Percentiles rank a stretch among this genome's conserved stretches.
These are phyloP conservation scores for Cheumatopsyche charites DNA, from an alignment of 1,140 invertebrate species.

Conservation along the genomic window DNA sequence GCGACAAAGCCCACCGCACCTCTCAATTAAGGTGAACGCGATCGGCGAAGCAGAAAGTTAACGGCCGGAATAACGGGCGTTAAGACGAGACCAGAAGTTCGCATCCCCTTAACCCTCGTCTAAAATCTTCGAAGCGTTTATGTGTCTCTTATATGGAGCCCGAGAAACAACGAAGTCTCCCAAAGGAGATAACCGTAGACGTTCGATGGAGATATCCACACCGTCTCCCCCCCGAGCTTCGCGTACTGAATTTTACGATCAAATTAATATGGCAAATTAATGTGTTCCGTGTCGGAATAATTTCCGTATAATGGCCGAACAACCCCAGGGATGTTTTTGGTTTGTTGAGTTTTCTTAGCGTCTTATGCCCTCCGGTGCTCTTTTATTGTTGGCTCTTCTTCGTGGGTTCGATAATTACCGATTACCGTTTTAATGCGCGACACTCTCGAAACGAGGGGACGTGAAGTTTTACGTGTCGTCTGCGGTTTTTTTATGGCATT, in stretches of 20 bases:
- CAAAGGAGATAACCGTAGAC: constrained; percentile 33
- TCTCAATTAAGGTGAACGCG: constrained; percentile 47
- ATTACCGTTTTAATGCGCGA: constrained; percentile 46
- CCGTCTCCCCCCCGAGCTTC: constrained; percentile 27
- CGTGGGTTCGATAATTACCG: constrained; percentile 48
- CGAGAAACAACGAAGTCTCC: background rate
- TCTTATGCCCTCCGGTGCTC: constrained; percentile 25
- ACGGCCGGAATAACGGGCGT: constrained; percentile 32
- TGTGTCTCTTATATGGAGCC: constrained; percentile 22
- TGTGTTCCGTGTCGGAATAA: constrained; percentile 54
- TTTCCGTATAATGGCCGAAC: constrained; percentile 45
- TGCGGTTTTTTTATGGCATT: constrained; percentile 47
- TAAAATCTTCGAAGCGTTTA: constrained; percentile 45
- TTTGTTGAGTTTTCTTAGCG: background rate
- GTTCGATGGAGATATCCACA: constrained; percentile 43
- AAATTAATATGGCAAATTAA: constrained; percentile 67
- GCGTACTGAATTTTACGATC: constrained; percentile 59
- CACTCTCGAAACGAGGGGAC: constrained; percentile 32
- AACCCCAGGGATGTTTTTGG: constrained; percentile 6
- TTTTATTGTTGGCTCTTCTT: constrained; percentile 45
- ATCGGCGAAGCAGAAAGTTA: constrained; percentile 44
- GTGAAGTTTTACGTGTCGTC: constrained; percentile 46
- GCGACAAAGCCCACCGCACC: constrained; percentile 6
- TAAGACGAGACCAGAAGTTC: constrained; percentile 45
- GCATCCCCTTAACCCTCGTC: constrained; percentile 28